Evolutionary conservation across 2,888 invertebrate genomes (phyloP), one percentile per base, ranked within the genome.

Genomic region (Clepsis dumicolana): DNA sequence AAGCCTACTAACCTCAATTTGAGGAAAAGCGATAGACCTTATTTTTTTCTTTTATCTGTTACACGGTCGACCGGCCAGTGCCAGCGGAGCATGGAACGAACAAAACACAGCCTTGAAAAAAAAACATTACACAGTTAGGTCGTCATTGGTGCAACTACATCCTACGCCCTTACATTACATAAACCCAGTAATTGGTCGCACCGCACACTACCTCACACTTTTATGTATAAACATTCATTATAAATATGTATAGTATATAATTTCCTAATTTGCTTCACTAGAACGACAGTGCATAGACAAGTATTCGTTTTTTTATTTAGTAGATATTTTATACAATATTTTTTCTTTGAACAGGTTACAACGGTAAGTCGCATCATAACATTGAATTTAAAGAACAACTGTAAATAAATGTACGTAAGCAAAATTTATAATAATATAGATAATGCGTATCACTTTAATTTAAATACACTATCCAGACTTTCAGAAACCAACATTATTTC

Each of bases 201-300:
- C 84, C 88, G 84, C 87, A 87, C 84, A 85, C 79, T 85, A 86
- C 88, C 85, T 81, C 88, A 87, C 86, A 85, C 81, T 86, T 83
- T 77, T 71, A 66, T 70, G 71, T 83, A 84, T 85, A 86, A 87
- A 89, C 84, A 86, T 87, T 87, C 81, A 84, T 77, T 77, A 80
- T 77, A 80, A 74, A 77, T 77, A 78, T 80, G 85, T 77, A 78
- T 87, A 86, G 75, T 79, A 81, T 77, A 80, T 67, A 54, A 56
- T 71, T 80, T 78, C 76, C 74, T 80, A 78, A 72, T 72, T 80
- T 77, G 79, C 82, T 79, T 82, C 82, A 79, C 81, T 86, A 86
- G 77, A 77, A 82, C 79, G 84, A 77, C 82, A 75, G 89, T 89
- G 85, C 82, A 78, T 83, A 81, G 85, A 88, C 81, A 83, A 81